Percentiles rank a stretch among this genome's conserved stretches.
phyloP scores from a whole-genome alignment of 2,797 vertebrate species.

The Xiphorhynchus erythropygius region DNA sequence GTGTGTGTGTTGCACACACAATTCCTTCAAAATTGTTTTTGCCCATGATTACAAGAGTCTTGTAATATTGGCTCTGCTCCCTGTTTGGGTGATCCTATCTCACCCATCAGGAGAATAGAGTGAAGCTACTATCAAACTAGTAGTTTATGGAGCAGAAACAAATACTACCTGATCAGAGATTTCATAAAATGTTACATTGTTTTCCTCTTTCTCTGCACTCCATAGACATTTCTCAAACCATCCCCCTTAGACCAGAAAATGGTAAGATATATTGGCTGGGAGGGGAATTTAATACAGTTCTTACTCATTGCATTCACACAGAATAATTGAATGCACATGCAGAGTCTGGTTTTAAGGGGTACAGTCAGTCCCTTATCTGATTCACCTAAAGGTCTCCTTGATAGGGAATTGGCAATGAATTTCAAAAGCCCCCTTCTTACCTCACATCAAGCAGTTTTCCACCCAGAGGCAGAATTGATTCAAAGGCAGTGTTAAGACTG shows the following conservation, averaged over 20 bases:
- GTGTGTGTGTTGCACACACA: not conserved
- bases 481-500: not conserved
- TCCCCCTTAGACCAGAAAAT: not conserved
- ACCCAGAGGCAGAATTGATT: not conserved
- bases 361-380: not conserved
- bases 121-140: not conserved
- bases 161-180: not conserved
- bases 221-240: not conserved
- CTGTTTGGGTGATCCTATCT: not conserved
- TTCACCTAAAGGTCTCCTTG: not conserved
- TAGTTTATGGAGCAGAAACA: not conserved
- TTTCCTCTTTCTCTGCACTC: not conserved
- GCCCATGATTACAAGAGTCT: not conserved
- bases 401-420: not conserved
- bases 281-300: not conserved
- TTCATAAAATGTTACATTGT: not conserved
- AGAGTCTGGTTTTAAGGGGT: constrained; percentile 1
- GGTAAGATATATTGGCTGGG: not conserved
- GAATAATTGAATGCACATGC: not conserved
- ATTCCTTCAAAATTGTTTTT: not conserved
- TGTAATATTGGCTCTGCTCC: not conserved
- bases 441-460: not conserved
- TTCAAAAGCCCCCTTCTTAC: not conserved
- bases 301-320: not conserved
- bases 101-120: not conserved